These are phyloP conservation scores for Sus scrofa DNA, from an alignment of 2,113 vertebrate genomes.

Conservation along the genomic window DNA sequence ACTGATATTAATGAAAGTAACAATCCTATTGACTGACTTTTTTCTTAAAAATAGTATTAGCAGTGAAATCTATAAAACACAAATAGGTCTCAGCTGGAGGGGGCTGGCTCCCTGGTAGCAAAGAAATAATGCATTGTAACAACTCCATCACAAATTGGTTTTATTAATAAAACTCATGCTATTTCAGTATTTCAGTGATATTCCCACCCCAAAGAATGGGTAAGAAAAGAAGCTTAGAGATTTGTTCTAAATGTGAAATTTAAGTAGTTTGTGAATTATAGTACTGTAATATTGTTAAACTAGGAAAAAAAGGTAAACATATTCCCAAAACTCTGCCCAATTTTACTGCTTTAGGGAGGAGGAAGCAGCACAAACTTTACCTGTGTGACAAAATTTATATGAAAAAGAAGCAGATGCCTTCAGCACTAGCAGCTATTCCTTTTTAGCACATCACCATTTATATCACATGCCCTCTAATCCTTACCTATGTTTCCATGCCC, in stretches of 20 bases:
- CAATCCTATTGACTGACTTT: not conserved
- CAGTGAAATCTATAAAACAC: not conserved
- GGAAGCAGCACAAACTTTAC: not conserved
- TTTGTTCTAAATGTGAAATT: not conserved
- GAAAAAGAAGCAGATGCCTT: not conserved
- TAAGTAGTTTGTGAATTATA: not conserved
- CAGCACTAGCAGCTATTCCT: not conserved
- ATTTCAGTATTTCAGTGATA: not conserved
- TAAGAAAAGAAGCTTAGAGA: not conserved
- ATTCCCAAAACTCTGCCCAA: not conserved
- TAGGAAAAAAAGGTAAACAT: not conserved
- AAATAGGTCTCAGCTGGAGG: not conserved
- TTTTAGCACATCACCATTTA: not conserved
- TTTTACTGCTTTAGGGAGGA: not conserved
- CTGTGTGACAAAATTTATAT: not conserved
- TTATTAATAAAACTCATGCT: not conserved
- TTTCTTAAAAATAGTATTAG: not conserved
- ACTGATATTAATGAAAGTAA: not conserved
- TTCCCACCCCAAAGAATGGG: no score
- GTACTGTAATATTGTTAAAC: not conserved
- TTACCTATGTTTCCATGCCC: not conserved
- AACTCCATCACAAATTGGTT: not conserved
- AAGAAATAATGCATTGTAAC: not conserved
- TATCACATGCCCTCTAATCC: not conserved
- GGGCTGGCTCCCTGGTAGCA: rapidly evolving